phyloP scores from a whole-genome alignment of 2,888 invertebrate species.

The Thereva nobilitata region DNA sequence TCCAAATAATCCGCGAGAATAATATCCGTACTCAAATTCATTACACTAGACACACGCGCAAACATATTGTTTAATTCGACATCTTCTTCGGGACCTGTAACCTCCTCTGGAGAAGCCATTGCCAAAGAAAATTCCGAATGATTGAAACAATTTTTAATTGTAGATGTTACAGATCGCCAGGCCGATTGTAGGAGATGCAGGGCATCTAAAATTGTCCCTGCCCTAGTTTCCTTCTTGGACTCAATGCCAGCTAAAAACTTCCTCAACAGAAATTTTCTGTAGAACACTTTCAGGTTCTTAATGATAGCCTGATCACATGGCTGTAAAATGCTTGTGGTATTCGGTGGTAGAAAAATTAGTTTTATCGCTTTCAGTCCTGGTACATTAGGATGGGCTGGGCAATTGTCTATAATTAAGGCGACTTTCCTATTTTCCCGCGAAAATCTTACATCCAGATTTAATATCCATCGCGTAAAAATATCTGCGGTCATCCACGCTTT shows the following conservation, averaged over 20 bases:
- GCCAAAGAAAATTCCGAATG: conserved; percentile 1
- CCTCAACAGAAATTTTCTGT: conserved; percentile 6
- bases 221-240: neutral
- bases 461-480: conserved; percentile 10
- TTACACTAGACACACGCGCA: neutral
- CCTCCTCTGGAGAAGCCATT: neutral
- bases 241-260: neutral
- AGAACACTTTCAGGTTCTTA: conserved; percentile 7
- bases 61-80: neutral
- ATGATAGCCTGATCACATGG: neutral
- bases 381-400: conserved; percentile 4
- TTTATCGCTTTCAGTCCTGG: conserved; percentile 1
- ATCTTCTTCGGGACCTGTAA: conserved; percentile 3
- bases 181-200: conserved; percentile 6
- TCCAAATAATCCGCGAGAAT: neutral
- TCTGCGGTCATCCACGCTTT: conserved; percentile 31
- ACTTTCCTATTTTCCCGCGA: neutral
- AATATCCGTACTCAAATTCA: conserved; percentile 1
- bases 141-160: conserved; percentile 13
- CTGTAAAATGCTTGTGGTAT: neutral
- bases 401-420: conserved; percentile 10
- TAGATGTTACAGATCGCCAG: neutral
- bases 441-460: conserved; percentile 6
- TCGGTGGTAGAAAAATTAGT: conserved; percentile 7
- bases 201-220: neutral